Evolutionary conservation across 2,888 invertebrate genomes (phyloP).

Genomic region (Spisula solida): DNA sequence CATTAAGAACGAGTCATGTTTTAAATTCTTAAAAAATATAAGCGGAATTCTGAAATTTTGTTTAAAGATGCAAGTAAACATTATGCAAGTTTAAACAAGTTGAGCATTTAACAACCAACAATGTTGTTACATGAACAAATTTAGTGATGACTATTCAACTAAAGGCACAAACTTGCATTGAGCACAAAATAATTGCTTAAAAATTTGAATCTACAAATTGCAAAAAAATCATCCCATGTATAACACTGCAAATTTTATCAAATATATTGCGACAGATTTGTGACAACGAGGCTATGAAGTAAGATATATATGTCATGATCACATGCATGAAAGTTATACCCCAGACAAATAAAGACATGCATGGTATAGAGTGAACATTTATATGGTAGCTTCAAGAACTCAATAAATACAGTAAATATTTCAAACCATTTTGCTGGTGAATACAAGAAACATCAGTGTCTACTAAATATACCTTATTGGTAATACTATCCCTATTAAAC

Average conservation of each 20-base stretch:
- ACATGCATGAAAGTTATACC: background rate
- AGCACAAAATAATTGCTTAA: background rate
- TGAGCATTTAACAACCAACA: slow-evolving; percentile 7
- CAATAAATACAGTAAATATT: too few relatives aligned
- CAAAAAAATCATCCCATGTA: background rate
- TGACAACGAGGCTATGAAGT: background rate
- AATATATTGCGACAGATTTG: background rate
- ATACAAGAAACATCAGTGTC: too few relatives aligned
- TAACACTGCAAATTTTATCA: background rate
- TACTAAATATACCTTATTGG: too few relatives aligned
- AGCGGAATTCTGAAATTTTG: too few relatives aligned
- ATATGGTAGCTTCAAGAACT: too few relatives aligned
- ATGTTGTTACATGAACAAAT: too few relatives aligned
- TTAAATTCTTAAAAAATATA: too few relatives aligned
- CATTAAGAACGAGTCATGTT: too few relatives aligned
- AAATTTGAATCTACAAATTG: background rate
- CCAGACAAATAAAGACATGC: too few relatives aligned
- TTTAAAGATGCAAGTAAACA: background rate
- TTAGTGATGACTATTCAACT: background rate
- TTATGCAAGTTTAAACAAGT: background rate
- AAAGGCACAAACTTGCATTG: background rate
- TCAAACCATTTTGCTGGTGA: too few relatives aligned
- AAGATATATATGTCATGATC: background rate
- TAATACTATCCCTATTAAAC: too few relatives aligned
- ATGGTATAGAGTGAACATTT: too few relatives aligned